These are phyloP conservation scores for Halcyon leucocephala DNA, from an alignment of 2,797 vertebrate genomes.

Conservation along the genomic window DNA sequence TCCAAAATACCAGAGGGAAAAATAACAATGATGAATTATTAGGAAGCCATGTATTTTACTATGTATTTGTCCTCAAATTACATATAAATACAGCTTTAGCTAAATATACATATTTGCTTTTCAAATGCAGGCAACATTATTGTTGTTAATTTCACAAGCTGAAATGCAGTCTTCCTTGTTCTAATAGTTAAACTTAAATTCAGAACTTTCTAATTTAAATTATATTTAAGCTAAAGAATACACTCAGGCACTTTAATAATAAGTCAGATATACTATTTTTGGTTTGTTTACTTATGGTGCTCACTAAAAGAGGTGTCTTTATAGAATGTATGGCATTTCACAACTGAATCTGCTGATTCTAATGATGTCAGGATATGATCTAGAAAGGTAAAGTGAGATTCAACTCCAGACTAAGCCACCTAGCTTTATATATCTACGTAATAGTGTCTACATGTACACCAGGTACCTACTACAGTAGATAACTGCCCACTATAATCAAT, in stretches of 20 bases:
- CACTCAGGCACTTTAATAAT: background rate
- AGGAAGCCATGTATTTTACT: background rate
- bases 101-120: background rate
- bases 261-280: background rate
- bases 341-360: background rate
- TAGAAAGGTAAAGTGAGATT: background rate
- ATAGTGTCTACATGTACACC: background rate
- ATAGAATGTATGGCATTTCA: background rate
- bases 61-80: background rate
- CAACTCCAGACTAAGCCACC: background rate
- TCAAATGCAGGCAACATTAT: background rate
- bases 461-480: too few species aligned
- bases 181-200: background rate
- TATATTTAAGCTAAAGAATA: background rate
- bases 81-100: background rate
- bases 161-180: background rate
- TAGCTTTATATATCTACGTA: background rate
- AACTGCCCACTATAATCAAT: background rate
- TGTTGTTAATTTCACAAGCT: background rate
- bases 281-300: background rate
- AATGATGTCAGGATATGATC: background rate
- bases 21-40: background rate
- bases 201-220: background rate
- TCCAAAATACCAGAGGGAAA: background rate
- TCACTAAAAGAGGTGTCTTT: background rate